A percentile compares a stretch with the other conserved stretches of the same genome.
These are phyloP conservation scores for Ephydatia muelleri DNA, from an alignment of 37 sponge, comb jelly and placozoan species.

Conservation along the genomic window DNA sequence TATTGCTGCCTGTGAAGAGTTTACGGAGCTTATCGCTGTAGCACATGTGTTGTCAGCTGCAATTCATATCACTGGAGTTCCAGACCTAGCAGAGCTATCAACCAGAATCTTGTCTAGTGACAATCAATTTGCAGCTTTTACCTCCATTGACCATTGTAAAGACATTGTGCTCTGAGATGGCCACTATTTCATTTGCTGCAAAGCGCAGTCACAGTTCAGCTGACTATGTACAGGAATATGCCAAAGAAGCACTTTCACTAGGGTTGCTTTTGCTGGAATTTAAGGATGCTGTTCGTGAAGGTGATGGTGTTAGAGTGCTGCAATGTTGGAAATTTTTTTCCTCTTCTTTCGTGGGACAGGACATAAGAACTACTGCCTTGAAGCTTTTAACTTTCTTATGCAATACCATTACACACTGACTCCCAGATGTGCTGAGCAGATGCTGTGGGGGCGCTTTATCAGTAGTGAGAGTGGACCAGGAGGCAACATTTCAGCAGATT, in stretches of 20 bases:
- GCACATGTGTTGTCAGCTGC: slow-evolving; percentile 42
- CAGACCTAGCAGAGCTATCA: too few species aligned
- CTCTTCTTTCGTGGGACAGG: slow-evolving; percentile 19
- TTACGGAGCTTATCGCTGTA: slow-evolving; percentile 16
- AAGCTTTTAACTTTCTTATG: slow-evolving; percentile 16
- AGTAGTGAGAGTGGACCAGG: slow-evolving; percentile 18
- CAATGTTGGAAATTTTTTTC: slow-evolving; percentile 23
- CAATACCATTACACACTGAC: slow-evolving; percentile 5
- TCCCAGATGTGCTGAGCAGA: slow-evolving; percentile 18
- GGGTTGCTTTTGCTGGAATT: slow-evolving; percentile 18
- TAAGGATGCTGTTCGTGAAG: slow-evolving; percentile 22
- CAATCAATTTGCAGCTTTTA: too few species aligned
- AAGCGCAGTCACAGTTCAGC: too few species aligned
- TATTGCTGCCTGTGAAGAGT: slow-evolving; percentile 42
- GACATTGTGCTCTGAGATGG: too few species aligned
- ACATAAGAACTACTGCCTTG: slow-evolving; percentile 28
- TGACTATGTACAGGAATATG: slow-evolving; percentile 15
- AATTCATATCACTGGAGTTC: slow-evolving; percentile 18
- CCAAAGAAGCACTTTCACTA: slow-evolving; percentile 3
- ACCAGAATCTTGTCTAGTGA: too few species aligned
- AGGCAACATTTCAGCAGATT: slow-evolving; percentile 12
- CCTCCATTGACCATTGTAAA: too few species aligned
- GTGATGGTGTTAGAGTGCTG: slow-evolving; percentile 32
- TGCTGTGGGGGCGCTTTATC: slow-evolving; percentile 25
- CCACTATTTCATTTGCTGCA: too few species aligned